Conservation (phyloP, 2,888 invertebrate species). For the Xylota sylvarum region DNA sequence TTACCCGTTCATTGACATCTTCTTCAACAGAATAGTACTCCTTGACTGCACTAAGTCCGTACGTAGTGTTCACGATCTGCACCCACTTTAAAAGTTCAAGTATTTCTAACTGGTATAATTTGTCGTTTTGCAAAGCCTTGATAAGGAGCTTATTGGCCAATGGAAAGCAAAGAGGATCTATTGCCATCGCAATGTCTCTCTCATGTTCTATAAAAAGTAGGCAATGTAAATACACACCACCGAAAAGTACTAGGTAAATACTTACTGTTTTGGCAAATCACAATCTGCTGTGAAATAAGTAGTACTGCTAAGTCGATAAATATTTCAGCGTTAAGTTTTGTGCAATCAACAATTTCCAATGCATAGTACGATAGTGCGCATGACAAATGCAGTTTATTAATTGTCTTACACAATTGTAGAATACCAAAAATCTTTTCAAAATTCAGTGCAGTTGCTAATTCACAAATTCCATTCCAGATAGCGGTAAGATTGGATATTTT, state of each 20-base stretch:
- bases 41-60: constrained; percentile 78
- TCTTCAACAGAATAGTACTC: constrained; percentile 73
- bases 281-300: constrained; percentile 82
- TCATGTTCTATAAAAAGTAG: constrained; percentile 25
- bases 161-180: constrained; percentile 82
- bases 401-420: constrained; percentile 79
- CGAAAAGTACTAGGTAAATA: background rate
- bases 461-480: constrained; percentile 80
- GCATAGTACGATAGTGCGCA: constrained; percentile 82
- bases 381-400: constrained; percentile 81
- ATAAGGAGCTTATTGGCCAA: constrained; percentile 81
- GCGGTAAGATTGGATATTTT: constrained; percentile 79
- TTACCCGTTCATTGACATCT: constrained; percentile 80
- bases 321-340: constrained; percentile 79
- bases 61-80: constrained; percentile 80
- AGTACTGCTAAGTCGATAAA: constrained; percentile 82
- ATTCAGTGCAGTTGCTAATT: constrained; percentile 80
- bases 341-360: constrained; percentile 80
- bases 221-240: constrained; percentile 9
- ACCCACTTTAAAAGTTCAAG: constrained; percentile 82
- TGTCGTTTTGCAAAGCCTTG: constrained; percentile 79
- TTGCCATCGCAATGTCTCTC: constrained; percentile 70
- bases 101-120: constrained; percentile 80
- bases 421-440: constrained; percentile 81
- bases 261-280: constrained; percentile 67